Evolutionary conservation across 2,797 vertebrate species (phyloP).

Genomic region (Jordanella pulchra): DNA sequence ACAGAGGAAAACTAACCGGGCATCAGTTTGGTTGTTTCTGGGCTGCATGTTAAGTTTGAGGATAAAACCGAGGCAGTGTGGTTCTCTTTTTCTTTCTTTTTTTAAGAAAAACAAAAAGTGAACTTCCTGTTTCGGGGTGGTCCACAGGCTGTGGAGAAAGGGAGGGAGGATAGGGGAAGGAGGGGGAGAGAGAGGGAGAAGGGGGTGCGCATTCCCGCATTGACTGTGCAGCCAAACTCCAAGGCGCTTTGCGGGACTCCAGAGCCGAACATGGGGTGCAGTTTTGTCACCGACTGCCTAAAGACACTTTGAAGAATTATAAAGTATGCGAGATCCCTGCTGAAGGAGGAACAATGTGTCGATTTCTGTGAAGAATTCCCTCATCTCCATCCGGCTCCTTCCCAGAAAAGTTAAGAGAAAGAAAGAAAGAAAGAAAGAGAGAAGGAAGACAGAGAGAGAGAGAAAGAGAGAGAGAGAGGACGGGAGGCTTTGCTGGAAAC

Average conservation of each 20-base stretch:
- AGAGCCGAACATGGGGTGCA: conserved; percentile 78
- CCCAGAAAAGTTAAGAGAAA: conserved; percentile 56
- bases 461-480: conserved; percentile 19
- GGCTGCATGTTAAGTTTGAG: conserved; percentile 31
- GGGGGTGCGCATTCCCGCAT: conserved; percentile 81
- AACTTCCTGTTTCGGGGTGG: conserved; percentile 92
- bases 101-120: conserved; percentile 87
- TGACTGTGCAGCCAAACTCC: conserved; percentile 76
- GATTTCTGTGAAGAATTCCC: conserved; percentile 50
- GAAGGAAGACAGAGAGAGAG: conserved; percentile 18
- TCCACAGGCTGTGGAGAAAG: conserved; percentile 83
- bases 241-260: conserved; percentile 76
- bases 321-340: conserved; percentile 40
- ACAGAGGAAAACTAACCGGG: neutral
- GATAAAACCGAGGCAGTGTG: conserved; percentile 58
- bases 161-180: conserved; percentile 67
- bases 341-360: conserved; percentile 61
- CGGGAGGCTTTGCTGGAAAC: conserved; percentile 79
- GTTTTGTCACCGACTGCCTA: conserved; percentile 63
- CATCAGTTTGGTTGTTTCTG: neutral
- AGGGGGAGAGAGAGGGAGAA: conserved; percentile 44
- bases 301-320: conserved; percentile 44
- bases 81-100: conserved; percentile 48
- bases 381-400: conserved; percentile 73
- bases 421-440: neutral